Conservation (phyloP, 2,797 vertebrate genomes). For the Spinibarbus caldwelli region DNA sequence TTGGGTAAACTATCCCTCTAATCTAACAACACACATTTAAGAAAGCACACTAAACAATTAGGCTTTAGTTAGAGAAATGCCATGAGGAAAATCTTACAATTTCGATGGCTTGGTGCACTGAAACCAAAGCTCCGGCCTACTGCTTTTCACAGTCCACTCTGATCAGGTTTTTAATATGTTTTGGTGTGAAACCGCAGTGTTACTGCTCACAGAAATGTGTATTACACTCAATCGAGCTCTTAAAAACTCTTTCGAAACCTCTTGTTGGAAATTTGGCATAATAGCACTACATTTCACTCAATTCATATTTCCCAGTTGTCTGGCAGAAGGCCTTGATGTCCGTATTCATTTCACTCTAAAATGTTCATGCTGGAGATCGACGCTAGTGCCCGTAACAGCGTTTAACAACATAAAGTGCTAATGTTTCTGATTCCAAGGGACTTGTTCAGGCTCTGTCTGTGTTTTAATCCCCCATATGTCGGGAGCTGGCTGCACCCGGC, state of each 20-base stretch:
- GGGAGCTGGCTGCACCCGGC: conserved; percentile 53
- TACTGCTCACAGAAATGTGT: not conserved
- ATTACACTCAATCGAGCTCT: conserved; percentile 3
- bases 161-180: conserved; percentile 14
- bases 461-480: conserved; percentile 51
- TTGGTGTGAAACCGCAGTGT: not conserved
- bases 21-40: not conserved
- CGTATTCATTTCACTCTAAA: conserved; percentile 44
- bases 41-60: conserved; percentile 4
- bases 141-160: not conserved
- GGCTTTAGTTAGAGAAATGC: not conserved
- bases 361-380: conserved; percentile 22
- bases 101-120: not conserved
- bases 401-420: conserved; percentile 34
- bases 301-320: conserved; percentile 43
- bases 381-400: conserved; percentile 1
- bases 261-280: conserved; percentile 28
- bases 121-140: conserved; percentile 7
- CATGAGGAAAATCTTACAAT: not conserved
- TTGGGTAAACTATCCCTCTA: not conserved
- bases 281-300: conserved; percentile 28
- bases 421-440: conserved; percentile 42
- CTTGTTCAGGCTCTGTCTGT: conserved; percentile 13
- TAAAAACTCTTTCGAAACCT: conserved; percentile 11
- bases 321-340: conserved; percentile 28